These are phyloP conservation scores for Patella vulgata DNA, from an alignment of 1,140 invertebrate species.

Conservation along the genomic window DNA sequence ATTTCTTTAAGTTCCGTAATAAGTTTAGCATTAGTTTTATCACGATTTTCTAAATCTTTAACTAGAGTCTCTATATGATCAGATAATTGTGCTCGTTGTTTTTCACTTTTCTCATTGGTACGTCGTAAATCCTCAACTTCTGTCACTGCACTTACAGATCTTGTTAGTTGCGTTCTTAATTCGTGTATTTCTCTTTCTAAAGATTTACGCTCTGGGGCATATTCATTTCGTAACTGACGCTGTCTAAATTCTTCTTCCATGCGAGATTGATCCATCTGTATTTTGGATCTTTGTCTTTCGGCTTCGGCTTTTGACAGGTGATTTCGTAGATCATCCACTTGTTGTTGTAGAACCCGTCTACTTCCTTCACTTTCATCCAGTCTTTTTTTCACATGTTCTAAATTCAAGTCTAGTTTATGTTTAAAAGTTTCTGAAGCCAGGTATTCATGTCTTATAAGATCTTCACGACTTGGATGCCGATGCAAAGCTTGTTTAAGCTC, in stretches of 20 bases:
- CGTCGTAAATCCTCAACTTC: constrained; percentile 56
- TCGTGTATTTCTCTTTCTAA: constrained; percentile 58
- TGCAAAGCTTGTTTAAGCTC: constrained; percentile 40
- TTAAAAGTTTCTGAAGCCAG: constrained; percentile 49
- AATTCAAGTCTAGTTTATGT: constrained; percentile 50
- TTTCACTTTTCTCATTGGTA: constrained; percentile 57
- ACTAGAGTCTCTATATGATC: constrained; percentile 63
- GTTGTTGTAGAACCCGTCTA: constrained; percentile 47
- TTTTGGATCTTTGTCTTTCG: constrained; percentile 43
- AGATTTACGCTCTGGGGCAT: constrained; percentile 40
- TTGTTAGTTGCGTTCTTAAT: constrained; percentile 48
- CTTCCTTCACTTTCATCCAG: constrained; percentile 61
- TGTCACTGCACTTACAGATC: constrained; percentile 45
- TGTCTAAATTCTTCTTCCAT: constrained; percentile 15
- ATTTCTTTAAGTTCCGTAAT: constrained; percentile 58
- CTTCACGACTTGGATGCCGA: constrained; percentile 35
- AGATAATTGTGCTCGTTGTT: constrained; percentile 59
- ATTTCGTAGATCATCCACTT: constrained; percentile 56
- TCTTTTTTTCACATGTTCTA: constrained; percentile 53
- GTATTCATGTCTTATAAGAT: constrained; percentile 42
- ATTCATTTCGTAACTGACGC: constrained; percentile 32
- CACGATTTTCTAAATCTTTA: constrained; percentile 61
- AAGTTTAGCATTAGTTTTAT: constrained; percentile 58
- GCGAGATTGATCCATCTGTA: constrained; percentile 46
- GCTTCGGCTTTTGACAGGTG: constrained; percentile 53